Percentiles rank a stretch among this genome's conserved stretches.
phyloP scores from a whole-genome alignment of 2,797 vertebrate species.

The Loris lydekkerianus region DNA sequence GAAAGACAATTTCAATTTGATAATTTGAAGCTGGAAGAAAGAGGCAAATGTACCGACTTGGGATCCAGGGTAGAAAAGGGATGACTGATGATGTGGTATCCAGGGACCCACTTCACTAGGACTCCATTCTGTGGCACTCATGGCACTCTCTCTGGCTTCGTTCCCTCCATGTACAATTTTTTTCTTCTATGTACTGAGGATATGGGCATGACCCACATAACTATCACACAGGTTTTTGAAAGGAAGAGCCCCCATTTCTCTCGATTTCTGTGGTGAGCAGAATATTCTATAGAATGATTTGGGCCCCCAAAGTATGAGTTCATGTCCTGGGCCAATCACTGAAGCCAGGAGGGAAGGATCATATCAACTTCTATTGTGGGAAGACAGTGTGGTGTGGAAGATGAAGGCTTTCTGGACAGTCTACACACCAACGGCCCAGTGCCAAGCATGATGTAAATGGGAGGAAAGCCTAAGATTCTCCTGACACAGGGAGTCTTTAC shows the following conservation, averaged over 20 bases:
- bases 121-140: background rate
- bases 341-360: background rate
- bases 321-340: background rate
- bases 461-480: background rate
- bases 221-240: background rate
- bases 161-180: background rate
- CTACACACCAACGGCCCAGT: background rate
- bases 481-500: background rate
- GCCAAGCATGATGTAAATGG: background rate
- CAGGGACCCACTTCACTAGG: background rate
- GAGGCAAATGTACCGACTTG: background rate
- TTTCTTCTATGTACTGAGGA: background rate
- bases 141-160: background rate
- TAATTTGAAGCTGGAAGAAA: background rate
- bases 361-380: background rate
- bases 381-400: background rate
- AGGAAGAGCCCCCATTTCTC: background rate
- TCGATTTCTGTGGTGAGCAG: background rate
- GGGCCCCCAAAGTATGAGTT: background rate
- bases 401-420: background rate
- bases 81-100: background rate
- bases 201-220: background rate
- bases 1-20: background rate
- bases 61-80: background rate
- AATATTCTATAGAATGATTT: slow-evolving; percentile 42